phyloP scores from a whole-genome alignment of 2,888 invertebrate species.

The Camponotus fellah region DNA sequence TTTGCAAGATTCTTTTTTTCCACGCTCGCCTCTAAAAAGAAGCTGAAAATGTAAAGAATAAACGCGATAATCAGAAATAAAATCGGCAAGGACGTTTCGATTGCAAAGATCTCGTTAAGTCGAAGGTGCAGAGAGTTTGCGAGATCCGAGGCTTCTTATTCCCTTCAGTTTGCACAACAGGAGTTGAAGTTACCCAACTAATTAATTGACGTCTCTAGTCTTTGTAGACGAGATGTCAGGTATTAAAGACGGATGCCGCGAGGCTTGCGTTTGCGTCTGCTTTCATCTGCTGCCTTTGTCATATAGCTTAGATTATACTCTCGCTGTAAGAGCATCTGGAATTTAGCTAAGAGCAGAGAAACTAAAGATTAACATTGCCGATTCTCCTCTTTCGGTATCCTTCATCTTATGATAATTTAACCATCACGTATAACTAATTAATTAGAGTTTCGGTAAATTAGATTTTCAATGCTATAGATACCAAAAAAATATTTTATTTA shows the following conservation, averaged over 20 bases:
- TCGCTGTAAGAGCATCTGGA: constrained; percentile 43
- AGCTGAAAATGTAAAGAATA: neutral
- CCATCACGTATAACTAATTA: neutral
- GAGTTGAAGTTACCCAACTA: constrained; percentile 65
- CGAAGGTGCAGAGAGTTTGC: neutral
- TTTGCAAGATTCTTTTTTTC: neutral
- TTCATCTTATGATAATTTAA: neutral
- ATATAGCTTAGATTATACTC: constrained; percentile 64
- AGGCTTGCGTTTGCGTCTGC: constrained; percentile 76
- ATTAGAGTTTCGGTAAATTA: neutral
- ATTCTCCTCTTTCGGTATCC: constrained; percentile 14
- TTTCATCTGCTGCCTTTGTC: constrained; percentile 76
- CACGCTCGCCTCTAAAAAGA: neutral
- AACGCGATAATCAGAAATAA: neutral
- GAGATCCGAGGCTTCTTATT: constrained; percentile 37
- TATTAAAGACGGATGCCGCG: constrained; percentile 74
- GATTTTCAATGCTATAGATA: neutral
- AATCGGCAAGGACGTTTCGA: neutral
- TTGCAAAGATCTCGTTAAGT: constrained; percentile 29
- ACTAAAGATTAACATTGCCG: constrained; percentile 25
- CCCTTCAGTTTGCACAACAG: constrained; percentile 14
- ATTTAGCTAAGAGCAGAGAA: constrained; percentile 42
- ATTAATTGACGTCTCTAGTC: constrained; percentile 82
- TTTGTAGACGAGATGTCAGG: constrained; percentile 81
- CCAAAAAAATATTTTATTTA: neutral